A percentile compares a stretch with the other conserved stretches of the same genome.
phyloP scores from a whole-genome alignment of 2,888 invertebrate species.

The Muscina levida region DNA sequence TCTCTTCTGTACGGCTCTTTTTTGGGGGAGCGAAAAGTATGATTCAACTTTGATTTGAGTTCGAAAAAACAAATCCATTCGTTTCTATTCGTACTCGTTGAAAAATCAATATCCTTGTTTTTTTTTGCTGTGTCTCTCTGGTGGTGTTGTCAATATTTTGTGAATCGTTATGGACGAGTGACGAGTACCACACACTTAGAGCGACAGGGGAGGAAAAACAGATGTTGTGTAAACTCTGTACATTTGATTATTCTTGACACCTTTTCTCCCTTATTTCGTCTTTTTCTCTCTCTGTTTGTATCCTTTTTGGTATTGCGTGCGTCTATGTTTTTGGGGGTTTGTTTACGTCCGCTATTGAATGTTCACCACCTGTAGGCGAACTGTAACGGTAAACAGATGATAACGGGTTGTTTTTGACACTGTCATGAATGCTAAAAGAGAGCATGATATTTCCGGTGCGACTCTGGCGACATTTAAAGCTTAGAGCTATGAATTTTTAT shows the following conservation, averaged over 20 bases:
- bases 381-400: constrained; percentile 34
- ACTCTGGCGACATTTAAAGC: too few species aligned
- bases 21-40: constrained; percentile 50
- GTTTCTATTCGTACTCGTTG: constrained; percentile 56
- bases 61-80: constrained; percentile 39
- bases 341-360: constrained; percentile 48
- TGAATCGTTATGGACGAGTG: constrained; percentile 11
- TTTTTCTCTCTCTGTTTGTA: constrained; percentile 23
- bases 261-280: constrained; percentile 34
- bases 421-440: too few species aligned
- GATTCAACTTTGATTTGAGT: constrained; percentile 60
- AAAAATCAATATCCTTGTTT: constrained; percentile 64
- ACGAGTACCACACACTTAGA: constrained; percentile 4
- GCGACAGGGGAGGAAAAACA: constrained; percentile 55
- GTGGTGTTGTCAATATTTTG: constrained; percentile 37
- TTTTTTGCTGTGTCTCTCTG: constrained; percentile 3
- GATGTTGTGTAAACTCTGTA: constrained; percentile 49
- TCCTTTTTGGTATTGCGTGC: neutral
- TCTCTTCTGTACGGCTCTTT: constrained; percentile 40
- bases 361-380: constrained; percentile 48
- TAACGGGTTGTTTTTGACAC: neutral
- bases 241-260: constrained; percentile 11
- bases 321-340: constrained; percentile 45
- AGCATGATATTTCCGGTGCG: too few species aligned
- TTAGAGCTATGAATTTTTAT: too few species aligned